A percentile compares a stretch with the other conserved stretches of the same genome.
These are phyloP conservation scores for Cecidostiba fungosa DNA, from an alignment of 2,888 invertebrate genomes.

Conservation along the genomic window DNA sequence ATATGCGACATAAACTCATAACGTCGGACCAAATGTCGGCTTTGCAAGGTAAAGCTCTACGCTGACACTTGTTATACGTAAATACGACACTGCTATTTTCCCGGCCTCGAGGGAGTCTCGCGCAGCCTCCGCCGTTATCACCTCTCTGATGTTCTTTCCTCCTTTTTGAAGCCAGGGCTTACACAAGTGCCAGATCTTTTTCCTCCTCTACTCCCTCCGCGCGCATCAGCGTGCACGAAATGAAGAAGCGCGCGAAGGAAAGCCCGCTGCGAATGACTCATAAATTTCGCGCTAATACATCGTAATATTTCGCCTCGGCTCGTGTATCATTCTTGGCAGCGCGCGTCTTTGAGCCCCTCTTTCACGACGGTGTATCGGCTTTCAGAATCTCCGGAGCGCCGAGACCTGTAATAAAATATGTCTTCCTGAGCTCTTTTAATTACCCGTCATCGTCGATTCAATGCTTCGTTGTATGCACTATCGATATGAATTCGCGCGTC, in stretches of 20 bases:
- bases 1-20: slow-evolving; percentile 69
- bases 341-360: neutral
- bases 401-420: neutral
- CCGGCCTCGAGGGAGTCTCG: slow-evolving; percentile 37
- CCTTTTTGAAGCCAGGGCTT: neutral
- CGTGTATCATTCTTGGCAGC: neutral
- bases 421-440: neutral
- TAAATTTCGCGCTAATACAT: slow-evolving; percentile 26
- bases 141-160: slow-evolving; percentile 5
- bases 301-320: neutral
- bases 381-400: neutral
- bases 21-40: slow-evolving; percentile 74
- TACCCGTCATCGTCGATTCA: slow-evolving; percentile 7
- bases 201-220: neutral
- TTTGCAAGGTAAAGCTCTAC: slow-evolving; percentile 71
- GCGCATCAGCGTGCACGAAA: neutral
- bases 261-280: slow-evolving; percentile 11
- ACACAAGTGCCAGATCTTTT: neutral
- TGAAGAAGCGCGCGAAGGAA: neutral
- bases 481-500: neutral
- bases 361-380: neutral
- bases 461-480: neutral
- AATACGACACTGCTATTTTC: slow-evolving; percentile 66
- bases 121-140: neutral
- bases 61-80: slow-evolving; percentile 73